These are phyloP conservation scores for Diadumene lineata DNA, from an alignment of 92 coral and sea anemone species.

Conservation along the genomic window DNA sequence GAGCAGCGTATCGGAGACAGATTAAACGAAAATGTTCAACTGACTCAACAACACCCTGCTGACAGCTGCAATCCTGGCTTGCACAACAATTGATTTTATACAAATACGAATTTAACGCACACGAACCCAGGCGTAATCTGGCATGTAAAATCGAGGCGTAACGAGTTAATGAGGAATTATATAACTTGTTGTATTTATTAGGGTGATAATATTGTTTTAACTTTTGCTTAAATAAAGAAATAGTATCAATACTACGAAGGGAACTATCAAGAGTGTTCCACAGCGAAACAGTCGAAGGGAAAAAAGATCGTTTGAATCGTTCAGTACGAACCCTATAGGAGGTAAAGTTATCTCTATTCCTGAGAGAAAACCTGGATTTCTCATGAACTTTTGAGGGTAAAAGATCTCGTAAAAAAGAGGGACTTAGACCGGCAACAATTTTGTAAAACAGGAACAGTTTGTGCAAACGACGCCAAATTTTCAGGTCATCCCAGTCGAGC, in stretches of 20 bases:
- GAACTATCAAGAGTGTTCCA: slow-evolving; percentile 3
- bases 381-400: slow-evolving; percentile 28
- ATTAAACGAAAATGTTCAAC: slow-evolving; percentile 7
- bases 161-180: neutral
- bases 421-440: slow-evolving; percentile 33
- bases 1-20: slow-evolving; percentile 27
- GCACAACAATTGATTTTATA: neutral
- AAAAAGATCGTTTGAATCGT: slow-evolving; percentile 35
- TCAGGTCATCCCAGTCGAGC: slow-evolving; percentile 36
- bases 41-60: slow-evolving; percentile 11
- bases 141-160: slow-evolving; percentile 16
- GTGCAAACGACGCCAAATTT: slow-evolving; percentile 35
- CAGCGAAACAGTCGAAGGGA: slow-evolving; percentile 16
- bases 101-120: slow-evolving; percentile 15
- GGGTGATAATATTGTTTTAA: neutral
- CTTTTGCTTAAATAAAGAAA: slow-evolving; percentile 10
- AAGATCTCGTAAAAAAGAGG: slow-evolving; percentile 19
- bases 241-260: slow-evolving; percentile 5
- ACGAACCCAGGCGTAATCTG: slow-evolving; percentile 8
- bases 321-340: slow-evolving; percentile 15
- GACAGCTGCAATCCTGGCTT: slow-evolving; percentile 14
- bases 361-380: slow-evolving; percentile 15
- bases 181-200: slow-evolving; percentile 4
- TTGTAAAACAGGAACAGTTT: slow-evolving; percentile 32
- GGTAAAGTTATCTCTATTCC: slow-evolving; percentile 16